These are phyloP conservation scores for Cephus nigrinus DNA, from an alignment of 2,888 invertebrate genomes.

Conservation along the genomic window DNA sequence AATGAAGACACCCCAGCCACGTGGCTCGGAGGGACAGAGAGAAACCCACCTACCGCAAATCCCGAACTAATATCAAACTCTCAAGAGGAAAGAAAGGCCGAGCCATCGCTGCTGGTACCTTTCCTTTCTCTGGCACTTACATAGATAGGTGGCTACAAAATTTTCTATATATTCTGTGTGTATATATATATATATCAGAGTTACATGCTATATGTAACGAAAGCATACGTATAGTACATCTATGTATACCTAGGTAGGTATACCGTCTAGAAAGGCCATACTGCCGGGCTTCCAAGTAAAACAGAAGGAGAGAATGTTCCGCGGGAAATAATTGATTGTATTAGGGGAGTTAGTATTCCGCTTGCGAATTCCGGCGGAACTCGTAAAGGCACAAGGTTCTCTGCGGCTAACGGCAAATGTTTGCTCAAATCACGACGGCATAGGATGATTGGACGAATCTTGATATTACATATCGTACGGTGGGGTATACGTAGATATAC, in stretches of 20 bases:
- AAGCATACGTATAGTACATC: background rate
- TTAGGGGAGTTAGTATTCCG: constrained; percentile 63
- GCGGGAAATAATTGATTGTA: constrained; percentile 64
- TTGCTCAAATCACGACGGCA: constrained; percentile 55
- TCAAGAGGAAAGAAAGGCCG: constrained; percentile 41
- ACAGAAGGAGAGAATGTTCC: constrained; percentile 56
- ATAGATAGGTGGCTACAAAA: background rate
- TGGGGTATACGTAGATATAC: background rate
- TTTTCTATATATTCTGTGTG: background rate
- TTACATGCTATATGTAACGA: background rate
- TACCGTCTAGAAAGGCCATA: background rate
- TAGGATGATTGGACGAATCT: constrained; percentile 26
- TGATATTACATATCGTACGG: constrained; percentile 18
- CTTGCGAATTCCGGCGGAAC: constrained; percentile 45
- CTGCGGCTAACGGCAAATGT: constrained; percentile 50
- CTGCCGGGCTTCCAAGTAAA: constrained; percentile 44
- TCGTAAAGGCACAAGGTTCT: constrained; percentile 13
- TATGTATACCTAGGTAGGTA: constrained; percentile 4
- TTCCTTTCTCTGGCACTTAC: background rate
- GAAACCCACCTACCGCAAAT: constrained; percentile 30
- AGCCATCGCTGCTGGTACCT: constrained; percentile 14
- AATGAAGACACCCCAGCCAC: constrained; percentile 46
- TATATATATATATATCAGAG: background rate
- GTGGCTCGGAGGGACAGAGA: background rate
- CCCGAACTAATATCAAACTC: constrained; percentile 61